Evolutionary conservation across 2,113 vertebrate genomes (phyloP), one percentile per base, ranked within the genome.

Genomic region (Ifrita kowaldi): DNA sequence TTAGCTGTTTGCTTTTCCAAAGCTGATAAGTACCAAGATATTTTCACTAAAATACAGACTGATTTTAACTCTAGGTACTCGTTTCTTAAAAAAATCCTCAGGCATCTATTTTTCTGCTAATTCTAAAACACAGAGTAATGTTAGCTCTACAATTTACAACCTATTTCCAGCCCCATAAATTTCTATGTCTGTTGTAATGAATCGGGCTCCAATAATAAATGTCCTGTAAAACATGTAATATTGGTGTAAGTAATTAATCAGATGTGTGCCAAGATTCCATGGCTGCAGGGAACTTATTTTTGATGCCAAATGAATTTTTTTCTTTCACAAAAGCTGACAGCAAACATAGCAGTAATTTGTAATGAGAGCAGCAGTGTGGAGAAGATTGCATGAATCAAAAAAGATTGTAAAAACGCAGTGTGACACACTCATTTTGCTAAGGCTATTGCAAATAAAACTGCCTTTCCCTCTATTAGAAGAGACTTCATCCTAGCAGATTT

Each of bases 211-310:
- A 68, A 26, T 92, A 95, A 90, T 77, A 97, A 97, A 94, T 44
- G 84, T 91, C 64, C 41, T 79, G 70, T 97, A 95, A 95, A 96
- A 92, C 27, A 41, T 76, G 67, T 70, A 96, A 91, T 92, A 93
- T 35, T 93, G 86, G 57, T 22, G 10, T 70, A 89, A 71, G 55
- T 49, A 89, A 90, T 82, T 94, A 86, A 92, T 93, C 62, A 89
- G 53, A 63, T 39, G 26, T 16, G 17, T 92, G 76, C 55, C 53
- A 84, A 78, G 28, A 88, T 63, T 81, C 89, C 59, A 69, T 35
- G 67, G 56, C 82, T 91, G 74, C 69, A 88, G 76, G 70, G 65
- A 94, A 70, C 37, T 79, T 78, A 44, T 50, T 76, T 84, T 92
- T 82, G n/a, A 96, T 70, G 90, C 64, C 90, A 97, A 95, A 96